These are phyloP conservation scores for Episyrphus balteatus DNA, from an alignment of 1,140 invertebrate genomes.

Conservation along the genomic window DNA sequence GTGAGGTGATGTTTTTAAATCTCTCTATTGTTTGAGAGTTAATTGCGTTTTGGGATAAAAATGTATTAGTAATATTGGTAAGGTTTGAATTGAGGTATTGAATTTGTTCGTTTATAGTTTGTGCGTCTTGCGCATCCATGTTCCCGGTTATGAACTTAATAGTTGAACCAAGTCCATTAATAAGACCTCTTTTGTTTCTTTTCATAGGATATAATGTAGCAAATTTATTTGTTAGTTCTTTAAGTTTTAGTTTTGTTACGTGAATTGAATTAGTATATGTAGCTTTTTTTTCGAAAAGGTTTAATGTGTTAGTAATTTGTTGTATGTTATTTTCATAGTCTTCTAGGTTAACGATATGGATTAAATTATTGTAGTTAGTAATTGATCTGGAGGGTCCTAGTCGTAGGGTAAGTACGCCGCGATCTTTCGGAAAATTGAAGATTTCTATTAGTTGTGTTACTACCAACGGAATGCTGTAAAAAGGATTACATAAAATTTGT, in stretches of 20 bases:
- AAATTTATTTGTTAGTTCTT: background rate
- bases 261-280: background rate
- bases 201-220: background rate
- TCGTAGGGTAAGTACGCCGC: background rate
- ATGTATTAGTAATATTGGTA: background rate
- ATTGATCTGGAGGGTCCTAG: background rate
- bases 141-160: background rate
- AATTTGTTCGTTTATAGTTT: background rate
- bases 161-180: background rate
- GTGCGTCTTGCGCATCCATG: background rate
- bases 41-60: background rate
- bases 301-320: background rate
- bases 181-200: background rate
- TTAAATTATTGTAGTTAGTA: background rate
- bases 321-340: background rate
- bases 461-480: too few relatives aligned
- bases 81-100: background rate
- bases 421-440: too few relatives aligned
- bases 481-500: too few relatives aligned
- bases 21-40: background rate
- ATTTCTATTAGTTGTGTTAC: too few relatives aligned
- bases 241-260: background rate
- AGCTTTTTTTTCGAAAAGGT: background rate
- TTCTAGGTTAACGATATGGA: background rate
- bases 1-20: background rate